These are phyloP conservation scores for Malthinus seriepunctatus DNA, from an alignment of 2,888 invertebrate genomes.

Conservation along the genomic window DNA sequence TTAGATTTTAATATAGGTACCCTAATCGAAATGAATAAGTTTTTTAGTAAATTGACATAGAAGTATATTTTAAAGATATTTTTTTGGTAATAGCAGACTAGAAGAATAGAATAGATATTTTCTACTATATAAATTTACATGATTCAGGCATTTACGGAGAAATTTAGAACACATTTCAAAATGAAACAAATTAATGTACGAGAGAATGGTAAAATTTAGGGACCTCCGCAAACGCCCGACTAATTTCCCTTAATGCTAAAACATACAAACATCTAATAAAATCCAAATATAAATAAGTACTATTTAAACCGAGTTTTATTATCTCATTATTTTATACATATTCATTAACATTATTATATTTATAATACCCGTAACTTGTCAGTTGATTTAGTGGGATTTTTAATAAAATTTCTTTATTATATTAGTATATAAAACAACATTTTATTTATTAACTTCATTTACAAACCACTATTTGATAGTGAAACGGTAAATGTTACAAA, in stretches of 20 bases:
- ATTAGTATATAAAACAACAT: slow-evolving; percentile 56
- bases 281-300: slow-evolving; percentile 29
- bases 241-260: slow-evolving; percentile 32
- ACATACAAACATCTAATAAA: slow-evolving; percentile 39
- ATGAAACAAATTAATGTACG: slow-evolving; percentile 21
- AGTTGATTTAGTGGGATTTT: slow-evolving; percentile 50
- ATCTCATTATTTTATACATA: slow-evolving; percentile 50
- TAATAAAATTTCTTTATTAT: slow-evolving; percentile 53
- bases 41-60: slow-evolving; percentile 36
- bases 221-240: slow-evolving; percentile 32
- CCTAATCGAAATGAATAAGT: too few species aligned
- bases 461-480: slow-evolving; percentile 52
- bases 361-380: slow-evolving; percentile 54
- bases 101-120: slow-evolving; percentile 35
- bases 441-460: slow-evolving; percentile 57
- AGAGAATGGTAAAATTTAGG: slow-evolving; percentile 6
- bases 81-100: slow-evolving; percentile 32
- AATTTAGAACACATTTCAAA: slow-evolving; percentile 15
- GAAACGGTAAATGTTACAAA: slow-evolving; percentile 52
- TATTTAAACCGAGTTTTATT: slow-evolving; percentile 46
- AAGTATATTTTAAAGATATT: slow-evolving; percentile 39
- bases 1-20: too few species aligned
- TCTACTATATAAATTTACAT: slow-evolving; percentile 17
- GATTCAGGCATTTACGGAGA: slow-evolving; percentile 31
- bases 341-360: slow-evolving; percentile 51